Evolutionary conservation across 2,113 vertebrate species (phyloP).

Genomic region (Anarrhichthys ocellatus): DNA sequence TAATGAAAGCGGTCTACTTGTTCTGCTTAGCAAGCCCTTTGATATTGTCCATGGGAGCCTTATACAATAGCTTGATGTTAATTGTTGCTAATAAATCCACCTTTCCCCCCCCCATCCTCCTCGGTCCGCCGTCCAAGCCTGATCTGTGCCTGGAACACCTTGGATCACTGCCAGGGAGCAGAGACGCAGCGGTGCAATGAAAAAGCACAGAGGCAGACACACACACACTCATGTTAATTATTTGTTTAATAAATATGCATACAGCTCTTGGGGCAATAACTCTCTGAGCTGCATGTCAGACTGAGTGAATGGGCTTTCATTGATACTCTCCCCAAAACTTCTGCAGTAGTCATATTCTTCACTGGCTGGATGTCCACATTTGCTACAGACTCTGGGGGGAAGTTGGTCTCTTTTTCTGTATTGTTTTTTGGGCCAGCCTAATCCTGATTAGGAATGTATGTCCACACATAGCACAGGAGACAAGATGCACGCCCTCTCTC

Average conservation of each 20-base stretch:
- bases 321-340: conserved; percentile 48
- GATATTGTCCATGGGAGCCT: conserved; percentile 52
- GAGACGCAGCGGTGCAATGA: conserved; percentile 57
- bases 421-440: conserved; percentile 56
- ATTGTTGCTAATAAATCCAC: conserved; percentile 77
- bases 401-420: conserved; percentile 20
- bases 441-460: conserved; percentile 69
- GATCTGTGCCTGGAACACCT: conserved; percentile 53
- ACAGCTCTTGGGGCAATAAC: conserved; percentile 59
- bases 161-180: conserved; percentile 67
- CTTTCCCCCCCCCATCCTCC: conserved; percentile 7
- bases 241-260: conserved; percentile 81
- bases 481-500: conserved; percentile 22
- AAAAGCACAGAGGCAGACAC: conserved; percentile 45
- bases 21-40: conserved; percentile 54
- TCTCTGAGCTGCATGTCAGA: conserved; percentile 21
- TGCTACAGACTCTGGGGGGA: conserved; percentile 8
- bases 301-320: conserved; percentile 32
- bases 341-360: conserved; percentile 38
- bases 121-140: conserved; percentile 12
- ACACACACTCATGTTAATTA: conserved; percentile 68
- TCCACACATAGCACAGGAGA: conserved; percentile 36
- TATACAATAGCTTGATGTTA: conserved; percentile 72
- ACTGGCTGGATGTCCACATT: conserved; percentile 30
- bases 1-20: conserved; percentile 64